Evolutionary conservation across 2,113 vertebrate species (phyloP).

Genomic region (human (Homo sapiens)): DNA sequence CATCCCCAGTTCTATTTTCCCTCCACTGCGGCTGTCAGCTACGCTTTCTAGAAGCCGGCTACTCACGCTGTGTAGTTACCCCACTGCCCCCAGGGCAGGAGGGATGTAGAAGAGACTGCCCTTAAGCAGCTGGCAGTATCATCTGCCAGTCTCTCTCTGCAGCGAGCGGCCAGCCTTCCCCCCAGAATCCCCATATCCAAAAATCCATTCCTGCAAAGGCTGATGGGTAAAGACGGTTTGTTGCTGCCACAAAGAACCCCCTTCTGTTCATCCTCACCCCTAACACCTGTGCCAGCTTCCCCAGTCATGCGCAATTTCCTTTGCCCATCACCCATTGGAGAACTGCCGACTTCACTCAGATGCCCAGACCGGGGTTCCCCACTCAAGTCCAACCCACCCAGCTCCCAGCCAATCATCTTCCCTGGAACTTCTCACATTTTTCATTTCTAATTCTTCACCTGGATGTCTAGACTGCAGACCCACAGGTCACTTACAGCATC

Average conservation of each 20-base stretch:
- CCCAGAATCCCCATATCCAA: background rate
- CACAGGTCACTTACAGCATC: fast-evolving
- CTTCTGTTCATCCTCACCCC: background rate
- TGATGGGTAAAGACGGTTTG: background rate
- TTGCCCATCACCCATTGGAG: fast-evolving
- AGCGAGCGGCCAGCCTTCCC: background rate
- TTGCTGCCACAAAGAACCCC: fast-evolving
- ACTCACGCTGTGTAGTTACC: fast-evolving
- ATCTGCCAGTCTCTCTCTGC: background rate
- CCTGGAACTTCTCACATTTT: background rate
- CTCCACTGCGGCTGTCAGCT: background rate
- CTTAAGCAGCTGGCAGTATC: background rate
- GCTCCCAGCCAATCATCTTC: background rate
- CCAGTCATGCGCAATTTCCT: fast-evolving
- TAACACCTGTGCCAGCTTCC: background rate
- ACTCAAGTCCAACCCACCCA: fast-evolving
- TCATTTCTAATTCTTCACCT: background rate
- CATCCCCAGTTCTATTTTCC: background rate
- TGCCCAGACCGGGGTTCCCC: fast-evolving
- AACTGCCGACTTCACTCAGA: background rate
- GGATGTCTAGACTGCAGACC: background rate
- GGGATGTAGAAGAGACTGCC: background rate
- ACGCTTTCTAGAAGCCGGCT: background rate
- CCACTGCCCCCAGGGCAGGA: background rate
- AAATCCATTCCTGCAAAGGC: background rate